phyloP scores from a whole-genome alignment of 2,888 invertebrate species.

The Volucella inanis region DNA sequence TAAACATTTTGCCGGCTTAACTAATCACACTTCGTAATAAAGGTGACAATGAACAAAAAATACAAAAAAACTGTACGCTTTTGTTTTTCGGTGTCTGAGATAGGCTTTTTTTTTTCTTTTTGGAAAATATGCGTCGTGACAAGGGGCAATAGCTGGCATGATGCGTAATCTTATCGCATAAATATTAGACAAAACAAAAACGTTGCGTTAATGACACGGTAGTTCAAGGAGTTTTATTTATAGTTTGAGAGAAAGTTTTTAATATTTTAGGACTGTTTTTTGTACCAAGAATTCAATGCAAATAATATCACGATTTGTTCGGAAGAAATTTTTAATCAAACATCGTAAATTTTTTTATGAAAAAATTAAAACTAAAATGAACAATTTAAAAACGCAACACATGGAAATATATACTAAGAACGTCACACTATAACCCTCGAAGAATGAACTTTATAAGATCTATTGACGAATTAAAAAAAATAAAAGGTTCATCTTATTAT shows the following conservation, averaged over 20 bases:
- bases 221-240: constrained; percentile 52
- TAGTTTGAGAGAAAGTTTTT: constrained; percentile 9
- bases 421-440: too few species aligned
- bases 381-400: too few species aligned
- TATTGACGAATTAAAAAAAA: too few species aligned
- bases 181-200: constrained; percentile 24
- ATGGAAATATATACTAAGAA: too few species aligned
- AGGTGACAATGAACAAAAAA: constrained; percentile 21
- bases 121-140: constrained; percentile 23
- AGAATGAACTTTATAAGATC: too few species aligned
- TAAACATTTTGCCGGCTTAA: constrained; percentile 12
- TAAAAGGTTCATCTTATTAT: too few species aligned
- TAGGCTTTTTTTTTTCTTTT: neutral
- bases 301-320: too few species aligned
- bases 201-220: constrained; percentile 34
- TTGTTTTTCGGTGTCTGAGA: constrained; percentile 4
- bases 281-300: neutral
- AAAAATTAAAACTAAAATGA: too few species aligned
- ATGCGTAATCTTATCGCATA: constrained; percentile 46
- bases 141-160: constrained; percentile 21
- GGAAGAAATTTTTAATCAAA: too few species aligned
- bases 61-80: constrained; percentile 7
- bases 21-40: constrained; percentile 4
- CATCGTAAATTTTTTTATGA: too few species aligned
- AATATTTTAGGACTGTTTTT: neutral